Conservation (phyloP, 1,140 invertebrate species). For the Leptestheria dahalacensis region DNA sequence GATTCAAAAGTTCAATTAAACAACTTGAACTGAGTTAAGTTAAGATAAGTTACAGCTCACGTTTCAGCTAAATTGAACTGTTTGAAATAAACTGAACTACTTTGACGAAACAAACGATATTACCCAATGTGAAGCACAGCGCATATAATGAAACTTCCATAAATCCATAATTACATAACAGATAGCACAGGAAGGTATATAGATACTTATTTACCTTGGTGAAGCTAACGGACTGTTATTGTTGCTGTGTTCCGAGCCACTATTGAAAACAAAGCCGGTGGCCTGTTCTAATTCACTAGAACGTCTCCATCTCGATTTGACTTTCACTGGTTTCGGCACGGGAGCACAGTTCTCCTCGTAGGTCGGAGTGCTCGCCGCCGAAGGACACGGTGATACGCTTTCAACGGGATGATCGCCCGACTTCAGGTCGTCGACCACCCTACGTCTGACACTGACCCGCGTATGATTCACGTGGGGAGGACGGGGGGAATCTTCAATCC, state of each 20-base stretch:
- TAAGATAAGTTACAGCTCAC: too few relatives aligned
- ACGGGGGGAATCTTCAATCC: neutral
- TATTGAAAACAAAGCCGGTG: constrained; percentile 4
- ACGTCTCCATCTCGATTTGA: constrained; percentile 68
- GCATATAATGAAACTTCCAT: too few relatives aligned
- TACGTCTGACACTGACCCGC: neutral
- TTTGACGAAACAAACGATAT: too few relatives aligned
- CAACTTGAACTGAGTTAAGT: too few relatives aligned
- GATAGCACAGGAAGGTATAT: constrained; percentile 16
- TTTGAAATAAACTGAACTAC: too few relatives aligned
- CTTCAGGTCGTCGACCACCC: too few relatives aligned
- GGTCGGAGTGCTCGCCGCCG: constrained; percentile 7
- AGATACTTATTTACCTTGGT: constrained; percentile 22
- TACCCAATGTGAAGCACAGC: too few relatives aligned
- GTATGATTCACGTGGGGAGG: neutral
- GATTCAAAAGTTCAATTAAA: too few relatives aligned
- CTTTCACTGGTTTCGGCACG: constrained; percentile 52
- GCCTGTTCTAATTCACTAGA: constrained; percentile 56
- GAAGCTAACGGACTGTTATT: constrained; percentile 15
- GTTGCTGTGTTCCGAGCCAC: constrained; percentile 4
- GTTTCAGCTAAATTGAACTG: too few relatives aligned
- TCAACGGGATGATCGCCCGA: constrained; percentile 3
- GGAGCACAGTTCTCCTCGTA: constrained; percentile 1
- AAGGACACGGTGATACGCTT: neutral
- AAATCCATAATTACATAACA: too few relatives aligned